Evolutionary conservation across 2,113 vertebrate genomes (phyloP).

Genomic region (Tupaia tana): DNA sequence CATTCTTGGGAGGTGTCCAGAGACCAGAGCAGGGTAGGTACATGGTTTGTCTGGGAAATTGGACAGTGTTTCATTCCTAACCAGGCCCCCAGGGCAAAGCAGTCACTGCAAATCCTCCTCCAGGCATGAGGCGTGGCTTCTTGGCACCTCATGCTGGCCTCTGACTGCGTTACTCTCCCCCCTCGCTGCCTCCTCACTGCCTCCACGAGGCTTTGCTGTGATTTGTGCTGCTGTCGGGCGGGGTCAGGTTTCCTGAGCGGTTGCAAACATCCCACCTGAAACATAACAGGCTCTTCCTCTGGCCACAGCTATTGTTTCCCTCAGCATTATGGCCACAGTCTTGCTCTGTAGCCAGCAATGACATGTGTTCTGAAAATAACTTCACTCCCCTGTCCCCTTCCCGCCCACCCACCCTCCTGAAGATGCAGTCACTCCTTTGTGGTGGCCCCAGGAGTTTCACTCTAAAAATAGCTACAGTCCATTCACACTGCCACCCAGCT

Average conservation of each 20-base stretch:
- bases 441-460: constrained; percentile 82
- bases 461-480: constrained; percentile 87
- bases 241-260: constrained; percentile 88
- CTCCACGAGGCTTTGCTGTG: constrained; percentile 84
- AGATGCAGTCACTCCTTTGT: constrained; percentile 88
- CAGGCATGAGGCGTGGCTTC: constrained; percentile 63
- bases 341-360: constrained; percentile 86
- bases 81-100: constrained; percentile 72
- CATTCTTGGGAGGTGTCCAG: constrained; percentile 62
- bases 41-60: constrained; percentile 60
- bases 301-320: constrained; percentile 88
- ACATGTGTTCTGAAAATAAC: constrained; percentile 89
- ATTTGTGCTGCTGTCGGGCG: constrained; percentile 87
- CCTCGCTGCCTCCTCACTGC: constrained; percentile 77
- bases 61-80: constrained; percentile 74
- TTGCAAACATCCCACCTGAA: constrained; percentile 91
- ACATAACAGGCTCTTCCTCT: constrained; percentile 90
- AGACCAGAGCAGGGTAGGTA: constrained; percentile 49
- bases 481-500: constrained; percentile 83
- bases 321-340: constrained; percentile 85
- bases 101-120: constrained; percentile 78
- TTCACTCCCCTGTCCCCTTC: constrained; percentile 84
- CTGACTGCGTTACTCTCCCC: constrained; percentile 63
- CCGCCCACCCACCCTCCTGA: constrained; percentile 87
- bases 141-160: constrained; percentile 69